Evolutionary conservation across 37 sponge, comb jelly and placozoan genomes (phyloP).

Genomic region (Oscarella lobularis): DNA sequence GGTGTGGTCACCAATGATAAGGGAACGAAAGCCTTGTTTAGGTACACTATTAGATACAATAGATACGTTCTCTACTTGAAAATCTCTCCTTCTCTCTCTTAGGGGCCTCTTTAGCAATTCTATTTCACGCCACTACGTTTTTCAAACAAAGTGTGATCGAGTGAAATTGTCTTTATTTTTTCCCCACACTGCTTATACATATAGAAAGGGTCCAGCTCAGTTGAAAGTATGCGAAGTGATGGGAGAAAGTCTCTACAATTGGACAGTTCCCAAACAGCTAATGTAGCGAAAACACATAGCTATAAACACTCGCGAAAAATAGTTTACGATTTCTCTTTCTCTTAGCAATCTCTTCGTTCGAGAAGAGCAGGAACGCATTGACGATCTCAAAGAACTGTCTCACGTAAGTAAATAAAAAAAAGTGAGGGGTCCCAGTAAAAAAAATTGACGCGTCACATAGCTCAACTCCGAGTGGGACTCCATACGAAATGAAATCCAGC

Average conservation of each 20-base stretch:
- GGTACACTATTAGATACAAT: too few relatives aligned
- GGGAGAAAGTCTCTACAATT: constrained; percentile 55
- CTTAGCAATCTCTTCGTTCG: not conserved
- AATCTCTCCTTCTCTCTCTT: not conserved
- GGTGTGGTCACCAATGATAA: too few relatives aligned
- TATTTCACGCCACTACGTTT: not conserved
- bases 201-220: not conserved
- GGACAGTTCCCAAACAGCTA: constrained; percentile 50
- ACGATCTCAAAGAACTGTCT: not conserved
- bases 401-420: too few relatives aligned
- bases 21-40: too few relatives aligned
- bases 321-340: too few relatives aligned
- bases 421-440: too few relatives aligned
- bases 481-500: not conserved
- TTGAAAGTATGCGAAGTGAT: constrained; percentile 61
- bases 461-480: not conserved
- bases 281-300: too few relatives aligned
- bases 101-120: not conserved
- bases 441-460: too few relatives aligned
- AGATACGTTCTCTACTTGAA: not conserved
- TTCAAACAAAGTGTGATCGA: not conserved
- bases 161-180: too few relatives aligned
- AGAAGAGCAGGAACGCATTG: not conserved
- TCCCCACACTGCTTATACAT: not conserved
- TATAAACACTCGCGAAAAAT: too few relatives aligned